phyloP scores from a whole-genome alignment of 2,797 vertebrate species.

The Acanthurus tractus region DNA sequence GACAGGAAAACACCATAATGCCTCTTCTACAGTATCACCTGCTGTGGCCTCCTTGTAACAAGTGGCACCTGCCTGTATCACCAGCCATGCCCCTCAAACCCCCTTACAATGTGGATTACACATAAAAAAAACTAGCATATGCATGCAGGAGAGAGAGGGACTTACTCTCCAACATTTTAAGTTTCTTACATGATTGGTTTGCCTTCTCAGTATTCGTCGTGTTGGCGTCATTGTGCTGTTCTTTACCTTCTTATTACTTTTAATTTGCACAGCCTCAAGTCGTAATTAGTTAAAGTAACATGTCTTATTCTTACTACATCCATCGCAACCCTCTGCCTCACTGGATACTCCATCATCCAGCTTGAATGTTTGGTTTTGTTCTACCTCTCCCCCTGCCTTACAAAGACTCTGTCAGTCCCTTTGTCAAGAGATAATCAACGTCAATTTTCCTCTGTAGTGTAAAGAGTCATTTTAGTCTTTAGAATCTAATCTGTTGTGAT shows the following conservation, averaged over 20 bases:
- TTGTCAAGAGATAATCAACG: constrained; percentile 10
- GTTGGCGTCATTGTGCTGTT: constrained; percentile 7
- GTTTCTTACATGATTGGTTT: constrained; percentile 27
- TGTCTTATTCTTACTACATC: constrained; percentile 28
- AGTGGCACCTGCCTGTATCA: constrained; percentile 68
- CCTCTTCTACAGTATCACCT: constrained; percentile 80
- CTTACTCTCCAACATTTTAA: constrained; percentile 13
- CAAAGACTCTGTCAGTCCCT: constrained; percentile 34
- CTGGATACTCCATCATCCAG: constrained; percentile 49
- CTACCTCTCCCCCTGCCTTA: constrained; percentile 77
- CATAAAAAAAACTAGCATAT: constrained; percentile 29
- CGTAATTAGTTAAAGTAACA: constrained; percentile 10
- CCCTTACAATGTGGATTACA: constrained; percentile 36
- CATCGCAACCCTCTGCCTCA: constrained; percentile 65
- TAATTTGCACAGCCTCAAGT: constrained; percentile 21
- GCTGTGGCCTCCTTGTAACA: constrained; percentile 77
- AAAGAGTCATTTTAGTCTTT: constrained; percentile 43
- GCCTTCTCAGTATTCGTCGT: constrained; percentile 54
- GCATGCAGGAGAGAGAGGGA: constrained; percentile 40
- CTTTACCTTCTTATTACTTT: neutral
- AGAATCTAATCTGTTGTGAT: constrained; percentile 11
- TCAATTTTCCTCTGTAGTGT: constrained; percentile 32
- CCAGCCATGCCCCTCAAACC: constrained; percentile 66
- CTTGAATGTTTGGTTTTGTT: constrained; percentile 63
- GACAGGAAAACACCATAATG: constrained; percentile 79